Percentiles rank a stretch among this genome's conserved stretches.
Evolutionary conservation across 1,140 invertebrate species (phyloP).

Genomic region (Pectinophora gossypiella): DNA sequence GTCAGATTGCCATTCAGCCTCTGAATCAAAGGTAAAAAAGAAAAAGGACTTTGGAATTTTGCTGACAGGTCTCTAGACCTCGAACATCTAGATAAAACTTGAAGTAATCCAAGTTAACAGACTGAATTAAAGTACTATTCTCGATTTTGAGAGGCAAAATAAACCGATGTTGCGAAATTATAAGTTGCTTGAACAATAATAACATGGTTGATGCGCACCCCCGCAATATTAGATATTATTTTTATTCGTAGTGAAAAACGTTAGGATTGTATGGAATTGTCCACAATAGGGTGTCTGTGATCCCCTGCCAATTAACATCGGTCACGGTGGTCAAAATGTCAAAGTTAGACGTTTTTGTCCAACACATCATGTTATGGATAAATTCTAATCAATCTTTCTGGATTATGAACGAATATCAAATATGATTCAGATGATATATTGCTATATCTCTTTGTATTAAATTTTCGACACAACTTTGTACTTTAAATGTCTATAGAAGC

Average conservation of each 20-base stretch:
- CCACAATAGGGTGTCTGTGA: conserved; percentile 39
- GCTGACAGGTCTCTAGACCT: neutral
- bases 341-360: conserved; percentile 56
- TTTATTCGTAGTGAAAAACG: conserved; percentile 55
- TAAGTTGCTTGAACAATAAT: conserved; percentile 22
- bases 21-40: conserved; percentile 3
- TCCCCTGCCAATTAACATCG: conserved; percentile 70
- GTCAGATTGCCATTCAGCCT: conserved; percentile 40
- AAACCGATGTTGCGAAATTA: neutral
- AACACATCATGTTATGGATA: conserved; percentile 23
- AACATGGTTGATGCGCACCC: conserved; percentile 26
- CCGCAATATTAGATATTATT: conserved; percentile 56
- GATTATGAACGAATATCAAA: conserved; percentile 2
- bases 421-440: no score
- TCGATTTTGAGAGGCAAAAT: conserved; percentile 1
- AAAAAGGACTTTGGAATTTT: neutral
- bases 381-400: conserved; percentile 24
- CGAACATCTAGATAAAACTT: neutral
- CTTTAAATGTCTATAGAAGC: conserved; percentile 27
- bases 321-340: conserved; percentile 62
- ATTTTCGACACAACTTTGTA: neutral
- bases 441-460: no score
- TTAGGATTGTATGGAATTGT: conserved; percentile 30
- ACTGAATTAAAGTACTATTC: no score
- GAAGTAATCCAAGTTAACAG: no score